These are phyloP conservation scores for Ariolimax columbianus DNA, from an alignment of 2,888 invertebrate genomes.

Conservation along the genomic window DNA sequence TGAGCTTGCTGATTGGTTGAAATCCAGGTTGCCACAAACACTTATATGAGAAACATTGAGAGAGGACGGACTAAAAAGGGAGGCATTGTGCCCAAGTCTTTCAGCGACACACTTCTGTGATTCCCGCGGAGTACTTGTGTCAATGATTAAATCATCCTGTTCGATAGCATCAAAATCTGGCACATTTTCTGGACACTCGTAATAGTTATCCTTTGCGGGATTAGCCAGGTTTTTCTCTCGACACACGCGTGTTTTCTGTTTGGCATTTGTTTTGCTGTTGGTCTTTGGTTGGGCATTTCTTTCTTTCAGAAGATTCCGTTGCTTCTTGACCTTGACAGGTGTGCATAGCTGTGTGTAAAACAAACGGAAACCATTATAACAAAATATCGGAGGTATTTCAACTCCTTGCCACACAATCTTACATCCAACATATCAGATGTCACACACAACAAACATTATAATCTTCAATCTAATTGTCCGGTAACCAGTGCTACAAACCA, in stretches of 20 bases:
- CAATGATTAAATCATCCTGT: conserved; percentile 29
- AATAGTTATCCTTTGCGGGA: background rate
- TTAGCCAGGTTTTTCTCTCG: background rate
- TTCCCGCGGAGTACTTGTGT: background rate
- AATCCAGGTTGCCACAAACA: background rate
- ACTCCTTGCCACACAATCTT: background rate
- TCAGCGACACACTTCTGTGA: background rate
- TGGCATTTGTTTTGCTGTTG: background rate
- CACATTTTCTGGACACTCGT: background rate
- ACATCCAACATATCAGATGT: background rate
- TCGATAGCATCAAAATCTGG: conserved; percentile 42
- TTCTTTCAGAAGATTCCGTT: background rate
- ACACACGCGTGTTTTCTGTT: background rate
- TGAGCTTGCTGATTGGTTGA: too few species aligned
- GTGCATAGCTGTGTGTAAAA: background rate
- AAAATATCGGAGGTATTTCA: background rate
- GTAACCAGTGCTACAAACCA: too few species aligned
- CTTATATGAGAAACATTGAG: background rate
- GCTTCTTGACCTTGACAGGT: background rate
- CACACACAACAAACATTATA: too few species aligned
- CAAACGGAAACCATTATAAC: background rate
- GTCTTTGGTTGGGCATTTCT: background rate
- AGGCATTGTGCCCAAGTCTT: background rate
- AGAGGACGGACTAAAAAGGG: background rate
- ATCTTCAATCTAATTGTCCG: too few species aligned